phyloP scores from a whole-genome alignment of 2,888 invertebrate genomes.

The Drosophila antonietae region DNA sequence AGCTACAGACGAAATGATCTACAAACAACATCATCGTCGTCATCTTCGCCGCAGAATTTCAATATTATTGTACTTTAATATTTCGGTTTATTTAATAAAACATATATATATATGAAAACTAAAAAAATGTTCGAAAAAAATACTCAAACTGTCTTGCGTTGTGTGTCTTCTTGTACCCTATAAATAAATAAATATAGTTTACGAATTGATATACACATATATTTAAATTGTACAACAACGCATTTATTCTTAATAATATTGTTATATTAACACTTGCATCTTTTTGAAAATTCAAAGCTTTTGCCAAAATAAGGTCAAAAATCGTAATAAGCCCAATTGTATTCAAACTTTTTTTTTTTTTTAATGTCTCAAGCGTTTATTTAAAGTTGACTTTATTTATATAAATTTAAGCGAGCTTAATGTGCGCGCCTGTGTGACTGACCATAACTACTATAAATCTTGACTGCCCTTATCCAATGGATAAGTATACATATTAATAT shows the following conservation, averaged over 20 bases:
- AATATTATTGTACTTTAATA: conserved; percentile 84
- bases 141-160: conserved; percentile 76
- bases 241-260: conserved; percentile 65
- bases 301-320: conserved; percentile 61
- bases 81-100: conserved; percentile 84
- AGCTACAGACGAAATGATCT: conserved; percentile 32
- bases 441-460: conserved; percentile 46
- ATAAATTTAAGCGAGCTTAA: conserved; percentile 57
- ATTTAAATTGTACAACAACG: conserved; percentile 74
- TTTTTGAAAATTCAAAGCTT: conserved; percentile 47
- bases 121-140: conserved; percentile 65
- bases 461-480: conserved; percentile 54
- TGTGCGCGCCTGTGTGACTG: conserved; percentile 42
- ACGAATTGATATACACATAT: conserved; percentile 54
- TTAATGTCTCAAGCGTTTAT: conserved; percentile 61
- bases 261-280: conserved; percentile 67
- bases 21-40: conserved; percentile 32
- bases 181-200: conserved; percentile 55
- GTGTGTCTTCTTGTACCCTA: conserved; percentile 77
- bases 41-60: conserved; percentile 76
- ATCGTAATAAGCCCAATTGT: conserved; percentile 62
- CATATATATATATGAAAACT: conserved; percentile 81
- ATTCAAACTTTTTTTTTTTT: conserved; percentile 58
- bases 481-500: conserved; percentile 31
- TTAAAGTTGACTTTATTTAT: conserved; percentile 59